Evolutionary conservation across 2,113 vertebrate genomes (phyloP).

Genomic region (Erpornis zantholeuca): DNA sequence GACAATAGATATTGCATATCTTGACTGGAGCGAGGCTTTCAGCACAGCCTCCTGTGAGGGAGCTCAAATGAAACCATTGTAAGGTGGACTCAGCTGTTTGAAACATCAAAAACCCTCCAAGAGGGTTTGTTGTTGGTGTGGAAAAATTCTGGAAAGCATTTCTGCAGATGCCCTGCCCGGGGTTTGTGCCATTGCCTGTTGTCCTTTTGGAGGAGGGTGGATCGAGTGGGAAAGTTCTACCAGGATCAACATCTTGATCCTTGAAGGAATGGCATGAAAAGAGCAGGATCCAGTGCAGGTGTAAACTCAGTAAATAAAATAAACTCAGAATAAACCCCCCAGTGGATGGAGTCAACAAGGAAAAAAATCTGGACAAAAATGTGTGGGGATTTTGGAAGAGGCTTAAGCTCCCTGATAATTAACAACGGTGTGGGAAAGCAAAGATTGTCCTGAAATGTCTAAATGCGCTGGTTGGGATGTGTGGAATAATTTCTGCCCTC

Average conservation of each 20-base stretch:
- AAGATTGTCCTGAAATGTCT: not conserved
- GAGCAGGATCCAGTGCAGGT: not conserved
- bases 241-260: not conserved
- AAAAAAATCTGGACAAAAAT: not conserved
- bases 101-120: not conserved
- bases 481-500: not conserved
- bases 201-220: not conserved
- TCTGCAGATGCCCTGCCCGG: not conserved
- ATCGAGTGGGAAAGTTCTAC: not conserved
- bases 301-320: not conserved
- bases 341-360: not conserved
- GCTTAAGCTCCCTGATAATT: not conserved
- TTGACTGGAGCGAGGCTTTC: conserved; percentile 1
- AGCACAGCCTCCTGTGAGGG: not conserved
- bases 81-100: not conserved
- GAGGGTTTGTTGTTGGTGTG: not conserved
- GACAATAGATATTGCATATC: conserved; percentile 21
- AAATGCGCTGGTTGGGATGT: not conserved
- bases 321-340: not conserved
- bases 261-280: not conserved
- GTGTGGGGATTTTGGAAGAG: not conserved
- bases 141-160: not conserved
- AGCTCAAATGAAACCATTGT: not conserved
- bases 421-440: not conserved
- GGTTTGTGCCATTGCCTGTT: not conserved